Conservation (phyloP, 2,888 invertebrate species). For the Parnassius smintheus region DNA sequence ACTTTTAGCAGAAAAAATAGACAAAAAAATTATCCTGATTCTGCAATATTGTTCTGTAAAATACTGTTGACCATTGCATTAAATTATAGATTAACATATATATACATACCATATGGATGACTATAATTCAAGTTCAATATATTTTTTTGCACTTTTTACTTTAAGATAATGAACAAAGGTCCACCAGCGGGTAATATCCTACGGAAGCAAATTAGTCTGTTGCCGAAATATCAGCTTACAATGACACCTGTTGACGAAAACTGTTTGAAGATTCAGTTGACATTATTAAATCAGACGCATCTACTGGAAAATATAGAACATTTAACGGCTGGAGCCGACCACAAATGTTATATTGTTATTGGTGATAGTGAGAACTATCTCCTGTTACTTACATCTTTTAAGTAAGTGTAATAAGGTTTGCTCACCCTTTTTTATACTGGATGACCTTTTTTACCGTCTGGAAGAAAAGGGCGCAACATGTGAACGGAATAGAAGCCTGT, state of each 20-base stretch:
- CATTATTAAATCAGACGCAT: constrained; percentile 65
- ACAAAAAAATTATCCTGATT: no score
- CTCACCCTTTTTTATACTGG: not conserved
- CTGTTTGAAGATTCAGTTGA: constrained; percentile 55
- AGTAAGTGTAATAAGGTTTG: constrained; percentile 57
- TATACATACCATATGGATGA: no score
- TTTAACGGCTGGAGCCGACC: constrained; percentile 72
- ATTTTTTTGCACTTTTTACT: not conserved
- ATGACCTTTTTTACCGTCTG: no score
- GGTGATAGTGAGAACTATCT: constrained; percentile 85
- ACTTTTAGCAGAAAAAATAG: no score
- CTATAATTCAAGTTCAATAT: no score
- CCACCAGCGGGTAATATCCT: constrained; percentile 87
- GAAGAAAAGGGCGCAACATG: no score
- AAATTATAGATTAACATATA: no score
- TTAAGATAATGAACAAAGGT: constrained; percentile 86
- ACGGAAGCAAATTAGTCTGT: constrained; percentile 80
- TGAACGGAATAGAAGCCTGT: no score
- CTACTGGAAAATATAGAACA: constrained; percentile 63
- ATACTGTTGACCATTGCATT: no score
- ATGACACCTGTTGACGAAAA: constrained; percentile 55
- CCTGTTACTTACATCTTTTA: constrained; percentile 76
- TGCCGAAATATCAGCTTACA: constrained; percentile 83
- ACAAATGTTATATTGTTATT: constrained; percentile 81
- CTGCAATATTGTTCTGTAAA: no score